These are phyloP conservation scores for Pygoscelis antarcticus DNA, from an alignment of 2,113 vertebrate species.

Conservation along the genomic window DNA sequence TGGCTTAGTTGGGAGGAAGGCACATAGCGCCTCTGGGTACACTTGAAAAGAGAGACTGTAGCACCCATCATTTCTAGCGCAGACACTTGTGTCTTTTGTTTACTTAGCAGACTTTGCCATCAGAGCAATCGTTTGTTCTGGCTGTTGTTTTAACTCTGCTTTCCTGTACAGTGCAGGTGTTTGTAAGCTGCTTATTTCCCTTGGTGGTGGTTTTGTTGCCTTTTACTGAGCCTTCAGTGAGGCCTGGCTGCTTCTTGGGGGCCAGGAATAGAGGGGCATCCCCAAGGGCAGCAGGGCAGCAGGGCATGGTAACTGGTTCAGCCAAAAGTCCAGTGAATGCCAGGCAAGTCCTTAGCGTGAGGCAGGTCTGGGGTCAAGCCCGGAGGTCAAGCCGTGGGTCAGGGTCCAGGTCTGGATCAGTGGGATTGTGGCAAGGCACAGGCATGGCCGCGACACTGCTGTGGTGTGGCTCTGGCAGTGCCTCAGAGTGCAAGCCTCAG, in stretches of 20 bases:
- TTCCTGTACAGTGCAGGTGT: not conserved
- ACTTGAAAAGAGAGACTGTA: not conserved
- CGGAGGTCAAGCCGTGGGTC: not conserved
- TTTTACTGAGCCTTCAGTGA: not conserved
- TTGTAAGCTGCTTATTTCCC: not conserved
- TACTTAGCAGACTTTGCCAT: not conserved
- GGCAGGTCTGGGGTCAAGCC: not conserved
- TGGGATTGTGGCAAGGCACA: accelerated
- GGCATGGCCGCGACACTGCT: accelerated
- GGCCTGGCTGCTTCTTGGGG: not conserved
- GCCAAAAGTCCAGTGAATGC: accelerated
- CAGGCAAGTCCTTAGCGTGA: not conserved
- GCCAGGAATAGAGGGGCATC: accelerated
- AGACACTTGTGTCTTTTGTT: not conserved
- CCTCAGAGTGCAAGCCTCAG: accelerated
- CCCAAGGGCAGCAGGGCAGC: not conserved
- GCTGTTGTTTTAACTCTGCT: not conserved
- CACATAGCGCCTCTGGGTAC: accelerated
- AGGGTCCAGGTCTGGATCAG: too few species aligned
- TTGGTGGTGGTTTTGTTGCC: not conserved
- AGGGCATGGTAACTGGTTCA: not conserved
- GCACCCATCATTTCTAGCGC: not conserved
- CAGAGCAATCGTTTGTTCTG: not conserved
- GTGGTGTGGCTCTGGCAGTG: accelerated
- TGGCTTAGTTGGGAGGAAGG: not conserved